A percentile compares a stretch with the other conserved stretches of the same genome.
Conservation (phyloP, 2,888 invertebrate species). For the Tillus elongatus region DNA sequence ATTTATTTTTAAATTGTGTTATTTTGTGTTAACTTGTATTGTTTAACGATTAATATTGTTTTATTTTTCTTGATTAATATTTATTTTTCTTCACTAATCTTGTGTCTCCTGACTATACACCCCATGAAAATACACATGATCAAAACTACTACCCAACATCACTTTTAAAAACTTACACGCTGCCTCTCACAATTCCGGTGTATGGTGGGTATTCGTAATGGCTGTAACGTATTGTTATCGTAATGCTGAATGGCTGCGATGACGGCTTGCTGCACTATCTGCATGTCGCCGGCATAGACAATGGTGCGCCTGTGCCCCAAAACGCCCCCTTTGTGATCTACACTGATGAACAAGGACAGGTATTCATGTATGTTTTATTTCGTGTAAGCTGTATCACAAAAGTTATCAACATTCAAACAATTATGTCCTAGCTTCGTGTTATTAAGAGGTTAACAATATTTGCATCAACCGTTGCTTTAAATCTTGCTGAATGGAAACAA, state of each 20-base stretch:
- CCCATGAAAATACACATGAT: too few species aligned
- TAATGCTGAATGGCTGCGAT: slow-evolving; percentile 43
- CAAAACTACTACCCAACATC: too few species aligned
- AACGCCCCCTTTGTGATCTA: slow-evolving; percentile 92
- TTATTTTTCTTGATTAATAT: too few species aligned
- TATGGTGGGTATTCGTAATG: slow-evolving; percentile 41
- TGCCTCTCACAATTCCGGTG: slow-evolving; percentile 33
- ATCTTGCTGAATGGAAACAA: too few species aligned
- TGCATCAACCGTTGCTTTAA: too few species aligned
- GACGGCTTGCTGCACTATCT: slow-evolving; percentile 45
- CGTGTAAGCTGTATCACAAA: slow-evolving; percentile 41
- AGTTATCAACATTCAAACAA: too few species aligned
- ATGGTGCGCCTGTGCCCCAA: slow-evolving; percentile 65
- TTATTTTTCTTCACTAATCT: too few species aligned
- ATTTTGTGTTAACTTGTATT: not conserved
- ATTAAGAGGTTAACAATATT: not conserved
- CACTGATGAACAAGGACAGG: slow-evolving; percentile 94
- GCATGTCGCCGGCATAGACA: slow-evolving; percentile 51
- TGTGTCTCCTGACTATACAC: too few species aligned
- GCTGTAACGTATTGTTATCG: slow-evolving; percentile 42
- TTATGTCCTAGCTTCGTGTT: too few species aligned
- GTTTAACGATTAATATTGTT: too few species aligned
- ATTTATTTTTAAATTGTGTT: slow-evolving; percentile 4
- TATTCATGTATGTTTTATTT: slow-evolving; percentile 50
- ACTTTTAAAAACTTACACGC: too few species aligned